phyloP scores from a whole-genome alignment of 2,113 vertebrate genomes.

The Embiotoca jacksoni region DNA sequence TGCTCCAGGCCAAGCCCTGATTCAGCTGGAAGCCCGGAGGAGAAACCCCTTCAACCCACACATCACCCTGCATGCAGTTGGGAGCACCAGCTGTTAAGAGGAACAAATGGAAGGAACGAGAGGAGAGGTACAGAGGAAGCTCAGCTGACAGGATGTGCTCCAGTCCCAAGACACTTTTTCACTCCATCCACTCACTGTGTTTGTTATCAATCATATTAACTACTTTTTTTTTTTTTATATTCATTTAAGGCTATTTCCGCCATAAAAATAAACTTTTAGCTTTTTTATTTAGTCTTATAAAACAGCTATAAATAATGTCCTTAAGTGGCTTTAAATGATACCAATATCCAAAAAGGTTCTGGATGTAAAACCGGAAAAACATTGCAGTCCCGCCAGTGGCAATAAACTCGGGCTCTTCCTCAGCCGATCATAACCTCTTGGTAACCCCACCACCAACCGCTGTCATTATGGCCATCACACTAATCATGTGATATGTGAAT shows the following conservation, averaged over 20 bases:
- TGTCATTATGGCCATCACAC: constrained; percentile 56
- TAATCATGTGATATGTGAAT: constrained; percentile 60
- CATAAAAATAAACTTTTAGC: constrained; percentile 18
- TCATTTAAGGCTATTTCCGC: constrained; percentile 14
- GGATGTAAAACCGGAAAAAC: constrained; percentile 40
- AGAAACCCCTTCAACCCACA: constrained; percentile 62
- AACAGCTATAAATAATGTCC: constrained; percentile 22
- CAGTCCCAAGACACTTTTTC: constrained; percentile 58
- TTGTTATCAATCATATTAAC: constrained; percentile 51
- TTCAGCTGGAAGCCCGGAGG: constrained; percentile 73
- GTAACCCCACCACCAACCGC: constrained; percentile 55
- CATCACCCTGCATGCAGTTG: constrained; percentile 49
- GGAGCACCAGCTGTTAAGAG: constrained; percentile 65
- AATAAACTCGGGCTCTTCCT: constrained; percentile 53
- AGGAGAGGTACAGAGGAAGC: constrained; percentile 31
- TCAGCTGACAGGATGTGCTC: constrained; percentile 77
- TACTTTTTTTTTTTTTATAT: neutral
- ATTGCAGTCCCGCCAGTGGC: constrained; percentile 23
- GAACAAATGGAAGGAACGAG: constrained; percentile 20
- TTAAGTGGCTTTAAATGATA: constrained; percentile 38
- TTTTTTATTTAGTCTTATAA: constrained; percentile 20
- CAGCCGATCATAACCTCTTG: constrained; percentile 42
- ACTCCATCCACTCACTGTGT: constrained; percentile 38
- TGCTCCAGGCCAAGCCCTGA: constrained; percentile 54
- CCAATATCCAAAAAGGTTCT: constrained; percentile 24